Conservation (phyloP, 2,797 vertebrate genomes). For the Urocyon cinereoargenteus region DNA sequence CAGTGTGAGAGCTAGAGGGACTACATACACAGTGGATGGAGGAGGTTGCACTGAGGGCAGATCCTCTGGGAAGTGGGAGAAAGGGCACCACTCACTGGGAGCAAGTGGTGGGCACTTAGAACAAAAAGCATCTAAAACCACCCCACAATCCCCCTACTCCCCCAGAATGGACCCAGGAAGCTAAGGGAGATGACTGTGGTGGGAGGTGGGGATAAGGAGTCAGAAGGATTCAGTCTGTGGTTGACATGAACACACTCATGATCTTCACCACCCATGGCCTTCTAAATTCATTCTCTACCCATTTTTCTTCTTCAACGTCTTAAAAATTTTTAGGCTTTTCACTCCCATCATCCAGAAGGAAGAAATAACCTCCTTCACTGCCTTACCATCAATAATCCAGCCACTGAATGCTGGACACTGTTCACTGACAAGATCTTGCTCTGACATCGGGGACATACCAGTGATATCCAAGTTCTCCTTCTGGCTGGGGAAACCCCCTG, state of each 20-base stretch:
- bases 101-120: background rate
- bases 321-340: background rate
- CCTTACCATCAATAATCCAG: background rate
- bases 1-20: background rate
- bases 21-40: background rate
- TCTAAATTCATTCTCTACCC: background rate
- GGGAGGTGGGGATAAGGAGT: background rate
- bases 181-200: background rate
- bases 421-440: background rate
- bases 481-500: background rate
- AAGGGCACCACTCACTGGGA: background rate
- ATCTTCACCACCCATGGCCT: background rate
- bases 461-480: background rate
- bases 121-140: background rate
- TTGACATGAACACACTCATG: rapidly evolving
- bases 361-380: background rate
- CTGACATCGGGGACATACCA: background rate
- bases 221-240: background rate
- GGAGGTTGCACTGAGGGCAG: background rate
- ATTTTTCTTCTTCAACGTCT: background rate
- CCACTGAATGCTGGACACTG: background rate
- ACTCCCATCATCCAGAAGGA: background rate
- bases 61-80: background rate
- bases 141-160: background rate
- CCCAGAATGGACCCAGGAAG: background rate